Conservation (phyloP, 2,113 vertebrate species). For the Eupsittula cactorum region DNA sequence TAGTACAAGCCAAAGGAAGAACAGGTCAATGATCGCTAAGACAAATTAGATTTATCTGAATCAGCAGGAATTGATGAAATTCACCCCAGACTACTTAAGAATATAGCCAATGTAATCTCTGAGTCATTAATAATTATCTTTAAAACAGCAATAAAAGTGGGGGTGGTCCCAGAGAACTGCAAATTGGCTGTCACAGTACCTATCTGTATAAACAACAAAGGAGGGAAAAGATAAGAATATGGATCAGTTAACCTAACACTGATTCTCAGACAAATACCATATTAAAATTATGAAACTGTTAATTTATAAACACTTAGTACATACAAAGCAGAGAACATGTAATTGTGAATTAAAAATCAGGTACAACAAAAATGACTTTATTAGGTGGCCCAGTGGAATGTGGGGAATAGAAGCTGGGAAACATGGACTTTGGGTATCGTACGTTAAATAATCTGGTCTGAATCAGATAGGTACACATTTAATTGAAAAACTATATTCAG, state of each 20-base stretch:
- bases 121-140: not conserved
- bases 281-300: not conserved
- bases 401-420: not conserved
- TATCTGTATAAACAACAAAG: not conserved
- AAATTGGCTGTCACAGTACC: not conserved
- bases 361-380: not conserved
- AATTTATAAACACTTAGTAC: not conserved
- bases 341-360: not conserved
- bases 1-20: not conserved
- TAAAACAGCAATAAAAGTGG: not conserved
- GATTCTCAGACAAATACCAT: not conserved
- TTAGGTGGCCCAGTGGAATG: not conserved
- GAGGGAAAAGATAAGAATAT: not conserved
- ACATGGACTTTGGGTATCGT: not conserved
- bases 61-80: not conserved
- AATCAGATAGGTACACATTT: not conserved
- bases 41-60: not conserved
- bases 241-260: not conserved
- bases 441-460: not conserved
- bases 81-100: not conserved
- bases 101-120: not conserved
- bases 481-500: not conserved
- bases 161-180: not conserved
- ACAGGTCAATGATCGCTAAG: not conserved
- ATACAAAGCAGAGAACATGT: not conserved